phyloP scores from a whole-genome alignment of 2,888 invertebrate species.

The Lepidonotus clava region DNA sequence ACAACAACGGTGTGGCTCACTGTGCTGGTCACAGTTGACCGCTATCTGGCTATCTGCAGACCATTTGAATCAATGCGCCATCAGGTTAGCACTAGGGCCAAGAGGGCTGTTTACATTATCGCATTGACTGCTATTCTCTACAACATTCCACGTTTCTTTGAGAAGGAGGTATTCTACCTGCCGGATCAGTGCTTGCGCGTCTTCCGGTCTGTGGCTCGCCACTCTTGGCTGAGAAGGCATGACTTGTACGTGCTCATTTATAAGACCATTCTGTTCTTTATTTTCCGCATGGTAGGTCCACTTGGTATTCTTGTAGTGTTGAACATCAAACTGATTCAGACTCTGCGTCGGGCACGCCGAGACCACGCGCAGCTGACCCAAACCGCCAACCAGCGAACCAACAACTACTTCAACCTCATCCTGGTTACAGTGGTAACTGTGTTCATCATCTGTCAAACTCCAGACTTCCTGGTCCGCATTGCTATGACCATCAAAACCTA shows the following conservation, averaged over 20 bases:
- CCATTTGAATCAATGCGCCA: constrained; percentile 59
- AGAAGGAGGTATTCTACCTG: constrained; percentile 53
- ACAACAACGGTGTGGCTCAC: constrained; percentile 63
- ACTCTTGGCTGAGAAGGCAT: constrained; percentile 57
- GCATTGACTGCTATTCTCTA: constrained; percentile 59
- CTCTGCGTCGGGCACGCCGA: constrained; percentile 53
- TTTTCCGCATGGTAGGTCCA: constrained; percentile 63
- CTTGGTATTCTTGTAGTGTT: constrained; percentile 57
- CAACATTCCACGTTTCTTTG: constrained; percentile 67
- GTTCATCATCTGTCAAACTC: constrained; percentile 62
- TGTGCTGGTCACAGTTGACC: constrained; percentile 63
- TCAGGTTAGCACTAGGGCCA: constrained; percentile 47
- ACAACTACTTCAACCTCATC: constrained; percentile 63
- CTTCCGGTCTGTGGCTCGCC: not conserved
- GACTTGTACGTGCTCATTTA: constrained; percentile 61
- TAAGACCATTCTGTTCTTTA: constrained; percentile 59
- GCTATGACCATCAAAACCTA: constrained; percentile 50
- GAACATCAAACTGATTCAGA: constrained; percentile 59
- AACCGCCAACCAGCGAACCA: constrained; percentile 54
- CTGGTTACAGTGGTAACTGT: constrained; percentile 63
- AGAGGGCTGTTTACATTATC: constrained; percentile 50
- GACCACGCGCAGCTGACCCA: constrained; percentile 56
- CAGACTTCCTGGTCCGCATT: constrained; percentile 59
- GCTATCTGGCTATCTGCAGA: constrained; percentile 62
- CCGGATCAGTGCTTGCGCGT: constrained; percentile 55